These are phyloP conservation scores for Drosophila pachea DNA, from an alignment of 1,140 invertebrate species.

Conservation along the genomic window DNA sequence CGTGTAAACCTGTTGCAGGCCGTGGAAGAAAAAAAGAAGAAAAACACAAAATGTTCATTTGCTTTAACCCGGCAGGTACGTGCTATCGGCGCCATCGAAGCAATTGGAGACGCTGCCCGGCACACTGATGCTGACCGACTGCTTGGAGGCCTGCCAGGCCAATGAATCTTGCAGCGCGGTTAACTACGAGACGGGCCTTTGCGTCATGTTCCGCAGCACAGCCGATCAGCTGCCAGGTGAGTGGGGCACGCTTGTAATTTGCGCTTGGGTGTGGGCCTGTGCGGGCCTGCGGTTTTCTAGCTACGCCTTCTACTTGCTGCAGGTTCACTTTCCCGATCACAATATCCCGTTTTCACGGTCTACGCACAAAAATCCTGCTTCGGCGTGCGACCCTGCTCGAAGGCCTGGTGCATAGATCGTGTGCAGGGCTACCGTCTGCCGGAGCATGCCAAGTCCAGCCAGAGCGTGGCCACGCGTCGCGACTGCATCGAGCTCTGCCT, in stretches of 20 bases:
- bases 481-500: conserved; percentile 94
- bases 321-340: conserved; percentile 93
- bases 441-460: conserved; percentile 86
- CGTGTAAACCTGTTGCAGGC: conserved; percentile 33
- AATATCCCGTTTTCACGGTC: conserved; percentile 96
- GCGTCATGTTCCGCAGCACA: conserved; percentile 90
- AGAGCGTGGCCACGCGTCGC: conserved; percentile 86
- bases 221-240: conserved; percentile 93
- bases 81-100: conserved; percentile 93
- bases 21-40: not conserved
- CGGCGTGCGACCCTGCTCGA: conserved; percentile 90
- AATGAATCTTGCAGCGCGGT: conserved; percentile 93
- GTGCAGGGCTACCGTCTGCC: conserved; percentile 91
- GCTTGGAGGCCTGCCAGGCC: conserved; percentile 92
- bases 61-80: conserved; percentile 81
- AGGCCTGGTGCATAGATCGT: conserved; percentile 95
- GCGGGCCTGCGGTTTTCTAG: conserved; percentile 44
- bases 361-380: conserved; percentile 96
- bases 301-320: conserved; percentile 49
- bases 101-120: conserved; percentile 93
- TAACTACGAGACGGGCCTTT: conserved; percentile 97
- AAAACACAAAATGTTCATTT: conserved; percentile 36
- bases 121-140: conserved; percentile 94
- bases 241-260: conserved; percentile 53
- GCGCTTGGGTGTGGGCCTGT: conserved; percentile 22